These are phyloP conservation scores for Steinernema khuongi DNA, from an alignment of 1,140 invertebrate species.

Conservation along the genomic window DNA sequence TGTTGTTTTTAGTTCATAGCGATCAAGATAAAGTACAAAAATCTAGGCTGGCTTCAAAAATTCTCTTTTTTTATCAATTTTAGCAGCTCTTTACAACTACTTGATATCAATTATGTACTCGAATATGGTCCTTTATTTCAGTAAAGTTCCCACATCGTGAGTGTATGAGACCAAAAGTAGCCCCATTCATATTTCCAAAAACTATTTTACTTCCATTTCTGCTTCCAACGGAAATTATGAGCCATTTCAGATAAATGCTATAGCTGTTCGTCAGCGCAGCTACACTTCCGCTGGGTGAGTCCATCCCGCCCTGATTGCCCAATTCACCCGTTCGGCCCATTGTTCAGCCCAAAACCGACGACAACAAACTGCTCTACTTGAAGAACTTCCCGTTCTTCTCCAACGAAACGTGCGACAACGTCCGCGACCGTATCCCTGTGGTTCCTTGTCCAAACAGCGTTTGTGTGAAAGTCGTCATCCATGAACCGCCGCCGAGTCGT, in stretches of 20 bases:
- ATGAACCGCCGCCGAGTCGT: slow-evolving; percentile 42
- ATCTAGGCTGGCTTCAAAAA: no score
- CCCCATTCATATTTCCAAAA: background rate
- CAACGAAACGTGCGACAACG: slow-evolving; percentile 43
- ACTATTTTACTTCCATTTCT: background rate
- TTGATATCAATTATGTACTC: no score
- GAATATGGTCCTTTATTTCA: no score
- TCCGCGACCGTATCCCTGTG: slow-evolving; percentile 34
- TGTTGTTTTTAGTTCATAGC: no score
- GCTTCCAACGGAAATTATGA: no score
- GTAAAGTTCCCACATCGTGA: no score
- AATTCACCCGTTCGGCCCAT: no score
- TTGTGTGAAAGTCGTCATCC: slow-evolving; percentile 46
- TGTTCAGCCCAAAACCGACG: slow-evolving; percentile 45
- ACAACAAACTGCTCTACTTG: slow-evolving; percentile 41
- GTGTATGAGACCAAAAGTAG: no score
- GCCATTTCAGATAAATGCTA: slow-evolving; percentile 47
- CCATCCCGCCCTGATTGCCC: background rate
- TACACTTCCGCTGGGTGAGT: slow-evolving; percentile 42
- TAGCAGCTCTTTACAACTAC: no score
- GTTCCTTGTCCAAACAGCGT: slow-evolving; percentile 43
- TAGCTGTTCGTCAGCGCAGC: slow-evolving; percentile 42
- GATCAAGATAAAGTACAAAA: no score
- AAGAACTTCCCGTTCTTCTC: slow-evolving; percentile 36
- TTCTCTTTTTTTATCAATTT: no score